These are phyloP conservation scores for Caenorhabditis panamensis DNA, from an alignment of 2,888 invertebrate species.

Conservation along the genomic window DNA sequence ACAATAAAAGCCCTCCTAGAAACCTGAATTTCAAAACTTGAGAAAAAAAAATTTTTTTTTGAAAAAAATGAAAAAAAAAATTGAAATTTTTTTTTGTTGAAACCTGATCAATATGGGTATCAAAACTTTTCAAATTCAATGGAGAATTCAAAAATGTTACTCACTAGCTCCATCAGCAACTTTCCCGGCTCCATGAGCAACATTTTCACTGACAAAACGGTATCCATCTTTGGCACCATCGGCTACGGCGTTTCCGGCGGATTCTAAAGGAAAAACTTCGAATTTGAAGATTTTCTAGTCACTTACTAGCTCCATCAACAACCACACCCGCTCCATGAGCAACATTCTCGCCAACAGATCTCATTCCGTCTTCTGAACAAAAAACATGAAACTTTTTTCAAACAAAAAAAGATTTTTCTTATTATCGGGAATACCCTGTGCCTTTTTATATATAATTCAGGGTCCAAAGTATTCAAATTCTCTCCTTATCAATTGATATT, in stretches of 20 bases:
- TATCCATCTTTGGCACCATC: constrained; percentile 34
- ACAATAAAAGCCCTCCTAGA: too few relatives aligned
- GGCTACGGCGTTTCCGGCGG: constrained; percentile 19
- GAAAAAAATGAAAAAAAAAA: too few relatives aligned
- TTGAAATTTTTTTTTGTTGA: too few relatives aligned
- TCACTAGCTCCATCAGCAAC: constrained; percentile 17
- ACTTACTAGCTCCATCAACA: constrained; percentile 58
- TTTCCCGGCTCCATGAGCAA: constrained; percentile 44
- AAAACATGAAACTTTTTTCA: neutral
- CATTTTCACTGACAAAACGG: constrained; percentile 7
- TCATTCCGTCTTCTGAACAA: constrained; percentile 10
- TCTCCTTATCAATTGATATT: neutral
- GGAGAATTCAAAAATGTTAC: neutral
- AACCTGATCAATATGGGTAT: neutral
- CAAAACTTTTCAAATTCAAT: neutral
- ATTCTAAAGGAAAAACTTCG: constrained; percentile 6
- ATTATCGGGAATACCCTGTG: neutral
- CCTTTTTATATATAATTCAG: neutral
- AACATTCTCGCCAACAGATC: constrained; percentile 7
- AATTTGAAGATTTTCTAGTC: neutral
- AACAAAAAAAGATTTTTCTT: neutral
- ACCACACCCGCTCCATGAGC: constrained; percentile 21
- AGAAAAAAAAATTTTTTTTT: too few relatives aligned
- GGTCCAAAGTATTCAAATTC: neutral
- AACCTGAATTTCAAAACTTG: too few relatives aligned